phyloP scores from a whole-genome alignment of 2,888 invertebrate genomes.

The Cephonodes hylas region DNA sequence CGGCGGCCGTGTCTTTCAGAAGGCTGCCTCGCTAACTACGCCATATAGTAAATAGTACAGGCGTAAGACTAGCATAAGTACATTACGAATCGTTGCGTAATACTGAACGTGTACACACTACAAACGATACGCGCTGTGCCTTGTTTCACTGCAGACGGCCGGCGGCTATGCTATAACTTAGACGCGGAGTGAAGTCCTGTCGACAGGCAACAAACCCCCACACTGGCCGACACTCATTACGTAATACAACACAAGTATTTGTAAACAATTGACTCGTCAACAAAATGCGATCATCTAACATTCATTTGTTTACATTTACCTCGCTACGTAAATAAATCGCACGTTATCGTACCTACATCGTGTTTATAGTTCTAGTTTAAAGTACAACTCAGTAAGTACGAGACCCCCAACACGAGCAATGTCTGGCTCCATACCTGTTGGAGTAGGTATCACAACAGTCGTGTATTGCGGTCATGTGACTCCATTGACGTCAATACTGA shows the following conservation, averaged over 20 bases:
- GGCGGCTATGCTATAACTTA: not conserved
- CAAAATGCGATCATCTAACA: not conserved
- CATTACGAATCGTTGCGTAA: not conserved
- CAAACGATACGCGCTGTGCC: not conserved
- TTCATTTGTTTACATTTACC: not conserved
- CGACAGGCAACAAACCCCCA: not conserved
- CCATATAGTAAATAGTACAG: not conserved
- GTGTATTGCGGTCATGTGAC: slow-evolving; percentile 80
- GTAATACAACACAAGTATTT: not conserved
- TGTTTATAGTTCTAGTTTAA: not conserved
- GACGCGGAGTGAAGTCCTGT: not conserved
- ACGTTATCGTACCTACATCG: not conserved
- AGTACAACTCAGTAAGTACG: not conserved
- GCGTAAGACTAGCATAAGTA: not conserved
- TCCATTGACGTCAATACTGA: slow-evolving; percentile 87
- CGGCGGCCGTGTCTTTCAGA: too few species aligned
- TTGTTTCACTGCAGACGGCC: not conserved
- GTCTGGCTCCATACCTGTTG: slow-evolving; percentile 12
- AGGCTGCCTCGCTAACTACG: too few species aligned
- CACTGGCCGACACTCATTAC: too few species aligned
- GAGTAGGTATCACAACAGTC: slow-evolving; percentile 32
- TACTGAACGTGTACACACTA: not conserved
- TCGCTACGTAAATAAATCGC: not conserved
- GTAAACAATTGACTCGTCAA: not conserved
- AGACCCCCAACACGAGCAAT: not conserved